Conservation (phyloP, 2,888 invertebrate genomes). For the Galerucella calmariensis region DNA sequence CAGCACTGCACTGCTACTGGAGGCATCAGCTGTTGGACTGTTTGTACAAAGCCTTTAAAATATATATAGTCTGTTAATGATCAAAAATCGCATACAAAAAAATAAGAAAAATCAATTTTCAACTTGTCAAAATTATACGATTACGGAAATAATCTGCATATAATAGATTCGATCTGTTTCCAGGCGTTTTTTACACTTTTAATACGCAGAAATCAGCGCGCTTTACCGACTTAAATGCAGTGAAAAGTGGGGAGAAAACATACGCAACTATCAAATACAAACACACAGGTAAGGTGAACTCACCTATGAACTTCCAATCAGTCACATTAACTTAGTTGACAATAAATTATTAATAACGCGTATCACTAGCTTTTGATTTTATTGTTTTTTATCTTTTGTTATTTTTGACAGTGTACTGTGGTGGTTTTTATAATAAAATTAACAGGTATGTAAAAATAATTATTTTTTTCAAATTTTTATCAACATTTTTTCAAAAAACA, state of each 20-base stretch:
- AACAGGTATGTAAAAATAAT: neutral
- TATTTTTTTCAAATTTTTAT: no score
- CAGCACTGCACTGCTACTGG: no score
- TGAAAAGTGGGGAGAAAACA: neutral
- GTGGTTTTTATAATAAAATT: neutral
- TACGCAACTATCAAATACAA: neutral
- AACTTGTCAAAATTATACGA: no score
- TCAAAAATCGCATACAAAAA: no score
- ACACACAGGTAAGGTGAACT: slow-evolving; percentile 1
- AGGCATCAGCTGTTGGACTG: no score
- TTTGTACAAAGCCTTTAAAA: no score
- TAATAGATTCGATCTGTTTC: no score
- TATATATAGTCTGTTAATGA: no score
- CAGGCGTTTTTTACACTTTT: neutral
- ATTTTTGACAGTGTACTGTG: neutral
- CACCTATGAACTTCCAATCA: slow-evolving; percentile 1
- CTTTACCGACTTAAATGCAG: neutral
- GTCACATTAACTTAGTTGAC: neutral
- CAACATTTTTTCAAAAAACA: no score
- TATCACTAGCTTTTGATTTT: neutral
- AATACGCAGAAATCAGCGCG: neutral
- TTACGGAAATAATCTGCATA: no score
- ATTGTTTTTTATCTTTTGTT: neutral
- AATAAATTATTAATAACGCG: neutral
- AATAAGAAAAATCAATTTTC: no score